These are phyloP conservation scores for Drosophila paranaensis DNA, from an alignment of 2,888 invertebrate species.

Conservation along the genomic window DNA sequence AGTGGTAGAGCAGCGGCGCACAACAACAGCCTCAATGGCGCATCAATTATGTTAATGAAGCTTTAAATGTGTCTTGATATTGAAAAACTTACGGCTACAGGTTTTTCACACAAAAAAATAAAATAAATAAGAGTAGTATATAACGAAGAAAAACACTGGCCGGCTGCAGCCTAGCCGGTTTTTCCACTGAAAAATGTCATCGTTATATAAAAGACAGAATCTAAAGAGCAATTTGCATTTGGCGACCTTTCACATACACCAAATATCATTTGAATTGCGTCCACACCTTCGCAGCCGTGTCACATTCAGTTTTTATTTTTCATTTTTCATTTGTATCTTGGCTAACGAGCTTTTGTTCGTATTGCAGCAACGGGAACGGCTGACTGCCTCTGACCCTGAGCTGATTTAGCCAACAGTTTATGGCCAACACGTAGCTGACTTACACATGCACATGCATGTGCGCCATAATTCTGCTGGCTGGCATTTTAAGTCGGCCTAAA, in stretches of 20 bases:
- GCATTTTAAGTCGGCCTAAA: conserved; percentile 36
- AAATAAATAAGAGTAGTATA: background rate
- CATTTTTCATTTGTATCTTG: conserved; percentile 29
- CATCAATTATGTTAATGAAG: conserved; percentile 79
- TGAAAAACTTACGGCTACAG: conserved; percentile 57
- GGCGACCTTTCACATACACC: conserved; percentile 60
- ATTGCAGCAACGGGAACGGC: conserved; percentile 29
- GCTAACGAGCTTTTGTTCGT: conserved; percentile 52
- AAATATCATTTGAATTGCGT: conserved; percentile 22
- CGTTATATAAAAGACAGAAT: conserved; percentile 25
- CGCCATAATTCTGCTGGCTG: conserved; percentile 22
- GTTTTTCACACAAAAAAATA: conserved; percentile 28
- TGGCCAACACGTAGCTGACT: conserved; percentile 51
- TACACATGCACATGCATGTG: conserved; percentile 31
- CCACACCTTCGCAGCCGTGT: conserved; percentile 44
- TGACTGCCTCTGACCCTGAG: conserved; percentile 59
- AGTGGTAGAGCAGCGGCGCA: conserved; percentile 47
- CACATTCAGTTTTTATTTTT: conserved; percentile 49
- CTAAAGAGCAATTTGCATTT: conserved; percentile 64
- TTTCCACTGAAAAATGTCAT: conserved; percentile 49
- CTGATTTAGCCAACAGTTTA: conserved; percentile 61
- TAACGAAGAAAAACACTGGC: conserved; percentile 23
- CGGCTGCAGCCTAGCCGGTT: conserved; percentile 59
- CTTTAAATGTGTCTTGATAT: conserved; percentile 73
- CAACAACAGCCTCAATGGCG: conserved; percentile 67